phyloP scores from a whole-genome alignment of 1,140 invertebrate species.

The Kradibia gibbosae region DNA sequence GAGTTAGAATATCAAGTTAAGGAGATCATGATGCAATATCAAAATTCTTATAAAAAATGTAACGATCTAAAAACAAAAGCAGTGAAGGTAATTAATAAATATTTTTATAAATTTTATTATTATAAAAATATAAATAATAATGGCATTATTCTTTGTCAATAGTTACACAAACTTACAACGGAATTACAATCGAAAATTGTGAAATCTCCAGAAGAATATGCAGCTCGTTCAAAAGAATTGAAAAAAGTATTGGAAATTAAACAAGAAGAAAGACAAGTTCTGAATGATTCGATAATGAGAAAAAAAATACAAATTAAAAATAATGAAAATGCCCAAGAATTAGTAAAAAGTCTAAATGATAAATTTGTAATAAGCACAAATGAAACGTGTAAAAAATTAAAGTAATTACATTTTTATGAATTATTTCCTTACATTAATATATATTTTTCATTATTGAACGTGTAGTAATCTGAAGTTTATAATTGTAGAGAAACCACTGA shows the following conservation, averaged over 20 bases:
- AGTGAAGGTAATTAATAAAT: conserved; percentile 23
- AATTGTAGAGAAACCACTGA: conserved; percentile 15
- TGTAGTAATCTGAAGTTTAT: neutral
- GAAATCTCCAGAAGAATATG: conserved; percentile 56
- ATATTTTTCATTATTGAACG: neutral
- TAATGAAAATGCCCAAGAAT: conserved; percentile 48
- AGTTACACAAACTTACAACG: conserved; percentile 54
- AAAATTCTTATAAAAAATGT: conserved; percentile 35
- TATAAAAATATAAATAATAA: too few species aligned
- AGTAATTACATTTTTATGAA: conserved; percentile 48
- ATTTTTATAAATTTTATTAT: too few species aligned
- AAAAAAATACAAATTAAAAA: conserved; percentile 58
- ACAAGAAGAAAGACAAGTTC: conserved; percentile 52
- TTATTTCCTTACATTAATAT: neutral
- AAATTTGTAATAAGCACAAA: conserved; percentile 48
- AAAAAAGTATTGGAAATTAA: conserved; percentile 50
- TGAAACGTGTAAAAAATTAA: conserved; percentile 46
- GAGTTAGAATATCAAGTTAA: conserved; percentile 42
- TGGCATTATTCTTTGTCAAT: neutral
- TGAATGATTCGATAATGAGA: conserved; percentile 52
- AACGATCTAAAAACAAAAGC: conserved; percentile 48
- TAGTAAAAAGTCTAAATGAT: conserved; percentile 52
- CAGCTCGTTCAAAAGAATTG: conserved; percentile 53
- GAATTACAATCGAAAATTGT: conserved; percentile 60
- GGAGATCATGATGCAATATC: conserved; percentile 25